Percentiles rank a stretch among this genome's conserved stretches.
phyloP scores from a whole-genome alignment of 2,113 vertebrate species.

The Cavia porcellus region DNA sequence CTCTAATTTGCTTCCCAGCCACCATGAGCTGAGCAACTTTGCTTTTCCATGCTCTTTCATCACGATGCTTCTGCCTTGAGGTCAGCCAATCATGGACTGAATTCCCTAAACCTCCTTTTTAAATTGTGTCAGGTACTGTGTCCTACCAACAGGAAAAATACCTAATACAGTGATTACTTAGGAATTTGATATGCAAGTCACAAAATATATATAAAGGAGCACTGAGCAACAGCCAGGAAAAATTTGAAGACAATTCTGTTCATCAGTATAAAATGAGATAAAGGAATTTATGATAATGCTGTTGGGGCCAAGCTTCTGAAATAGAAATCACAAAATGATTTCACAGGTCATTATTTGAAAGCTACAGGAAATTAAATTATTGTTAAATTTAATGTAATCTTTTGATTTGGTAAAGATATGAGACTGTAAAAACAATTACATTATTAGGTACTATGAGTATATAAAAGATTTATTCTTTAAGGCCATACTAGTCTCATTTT shows the following conservation, averaged over 20 bases:
- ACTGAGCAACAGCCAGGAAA: neutral
- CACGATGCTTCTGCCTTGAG: neutral
- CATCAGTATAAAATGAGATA: neutral
- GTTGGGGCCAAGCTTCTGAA: conserved; percentile 67
- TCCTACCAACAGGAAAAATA: neutral
- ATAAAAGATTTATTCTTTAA: conserved; percentile 50
- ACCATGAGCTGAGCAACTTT: neutral
- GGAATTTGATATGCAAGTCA: neutral
- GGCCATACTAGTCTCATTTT: neutral
- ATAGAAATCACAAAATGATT: conserved; percentile 71
- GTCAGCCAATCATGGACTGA: neutral
- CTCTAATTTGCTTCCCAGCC: neutral
- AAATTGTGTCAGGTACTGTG: neutral
- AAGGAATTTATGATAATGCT: conserved; percentile 57
- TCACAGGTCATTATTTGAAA: conserved; percentile 59
- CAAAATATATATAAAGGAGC: conserved; percentile 24
- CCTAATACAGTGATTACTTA: neutral
- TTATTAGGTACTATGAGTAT: neutral
- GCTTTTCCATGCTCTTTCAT: neutral
- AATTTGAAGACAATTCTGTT: conserved; percentile 22
- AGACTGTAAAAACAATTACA: neutral
- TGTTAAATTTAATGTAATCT: conserved; percentile 15
- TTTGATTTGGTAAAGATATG: conserved; percentile 24
- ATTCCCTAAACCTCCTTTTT: neutral
- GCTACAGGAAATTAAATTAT: conserved; percentile 37